Base-by-base conservation (phyloP, 2,797 vertebrate species). In the Eremophila alpestris region DNA sequence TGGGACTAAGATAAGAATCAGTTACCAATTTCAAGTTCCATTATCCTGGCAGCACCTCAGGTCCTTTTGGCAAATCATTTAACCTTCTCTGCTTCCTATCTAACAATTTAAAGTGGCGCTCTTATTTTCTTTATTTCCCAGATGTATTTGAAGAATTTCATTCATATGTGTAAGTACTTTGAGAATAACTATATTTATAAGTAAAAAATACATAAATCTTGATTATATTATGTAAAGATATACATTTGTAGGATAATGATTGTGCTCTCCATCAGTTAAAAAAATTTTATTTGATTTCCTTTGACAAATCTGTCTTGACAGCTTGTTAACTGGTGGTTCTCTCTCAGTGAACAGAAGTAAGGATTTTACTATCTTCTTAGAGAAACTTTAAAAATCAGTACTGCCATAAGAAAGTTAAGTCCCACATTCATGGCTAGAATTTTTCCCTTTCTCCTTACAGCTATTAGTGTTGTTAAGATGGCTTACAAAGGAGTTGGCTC, bases 41-140 rank as follows among this genome's bases (percentile, higher is more conserved):
- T 85, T 87, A 41, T 68, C 54, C 60, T 85, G 27, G 54, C 78
- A 93, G 34, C 41, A 54, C 51, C 51, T 90, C 41, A 59, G 32
- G 46, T 87, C 14, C 60, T 83, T 95, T 91, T 92, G 89, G 71
- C 75, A 90, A 87, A 60, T 46, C 38, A 21, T 82, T 92, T 84
- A 71, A 83, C 43, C 7, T 87, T 93, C 81, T 40, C 73, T 85
- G 46, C 51, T 58, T 74, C 55, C n/a, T 67, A n/a, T 79, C 34
- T 70, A 46, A 52, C 52, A 71, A 58, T 93, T 74, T 87, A 40
- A 93, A 92, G 38, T 9, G 1, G 18, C 43, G 19, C 43, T 74
- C 63, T 64, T 89, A 40, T 46, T 86, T 93, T 16, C 77, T 58
- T 29, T 89, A 65, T 91, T 89, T 93, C 36, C 45, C 67, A 89